Percentiles rank a stretch among this genome's conserved stretches.
Conservation (phyloP, 2,113 vertebrate species). For the Tympanuchus pallidicinctus region DNA sequence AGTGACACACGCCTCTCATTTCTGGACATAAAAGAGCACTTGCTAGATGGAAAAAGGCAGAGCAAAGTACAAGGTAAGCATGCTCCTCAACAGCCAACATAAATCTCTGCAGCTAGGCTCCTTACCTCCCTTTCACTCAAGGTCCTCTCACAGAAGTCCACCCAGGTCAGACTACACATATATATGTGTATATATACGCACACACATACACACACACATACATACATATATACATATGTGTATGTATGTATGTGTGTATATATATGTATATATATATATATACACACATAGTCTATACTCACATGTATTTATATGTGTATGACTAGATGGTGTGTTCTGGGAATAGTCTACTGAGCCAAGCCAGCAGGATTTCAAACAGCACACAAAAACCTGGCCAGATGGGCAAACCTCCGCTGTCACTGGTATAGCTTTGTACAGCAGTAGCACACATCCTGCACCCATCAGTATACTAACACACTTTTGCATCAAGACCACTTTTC, state of each 20-base stretch:
- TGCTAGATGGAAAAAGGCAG: background rate
- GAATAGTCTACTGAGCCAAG: background rate
- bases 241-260: too few relatives aligned
- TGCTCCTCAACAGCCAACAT: background rate
- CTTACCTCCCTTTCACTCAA: rapidly evolving
- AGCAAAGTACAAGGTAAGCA: background rate
- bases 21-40: rapidly evolving
- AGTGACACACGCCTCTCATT: rapidly evolving
- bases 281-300: too few relatives aligned
- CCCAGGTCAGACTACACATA: background rate
- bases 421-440: background rate
- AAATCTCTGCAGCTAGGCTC: rapidly evolving
- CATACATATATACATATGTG: too few relatives aligned
- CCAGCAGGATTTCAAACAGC: rapidly evolving
- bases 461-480: rapidly evolving
- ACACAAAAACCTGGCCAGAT: background rate
- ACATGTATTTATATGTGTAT: too few relatives aligned
- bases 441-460: too few relatives aligned
- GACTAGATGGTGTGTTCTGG: background rate
- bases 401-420: background rate
- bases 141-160: background rate
- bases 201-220: too few relatives aligned
- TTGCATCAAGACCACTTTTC: rapidly evolving
- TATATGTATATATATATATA: too few relatives aligned
- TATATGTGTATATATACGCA: too few relatives aligned